A percentile compares a stretch with the other conserved stretches of the same genome.
Conservation (phyloP, 2,113 vertebrate genomes). For the Grus americana region DNA sequence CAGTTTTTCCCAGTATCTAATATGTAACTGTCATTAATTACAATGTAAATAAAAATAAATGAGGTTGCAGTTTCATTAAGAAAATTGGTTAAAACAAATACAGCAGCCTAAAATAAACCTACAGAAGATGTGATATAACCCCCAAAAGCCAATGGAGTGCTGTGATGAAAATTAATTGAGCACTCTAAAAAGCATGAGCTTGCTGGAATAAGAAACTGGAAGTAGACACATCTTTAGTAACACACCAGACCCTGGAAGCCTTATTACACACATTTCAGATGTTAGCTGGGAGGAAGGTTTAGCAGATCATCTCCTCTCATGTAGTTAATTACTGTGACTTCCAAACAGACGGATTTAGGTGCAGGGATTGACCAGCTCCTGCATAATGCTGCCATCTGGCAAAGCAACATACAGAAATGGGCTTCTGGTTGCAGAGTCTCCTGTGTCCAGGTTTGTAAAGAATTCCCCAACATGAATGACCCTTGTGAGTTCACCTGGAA, state of each 20-base stretch:
- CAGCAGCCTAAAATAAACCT: not conserved
- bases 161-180: not conserved
- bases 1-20: not conserved
- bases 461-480: accelerated
- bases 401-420: not conserved
- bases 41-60: not conserved
- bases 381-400: not conserved
- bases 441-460: not conserved
- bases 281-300: not conserved
- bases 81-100: not conserved
- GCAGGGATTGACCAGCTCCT: not conserved
- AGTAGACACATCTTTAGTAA: not conserved
- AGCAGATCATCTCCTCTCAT: not conserved
- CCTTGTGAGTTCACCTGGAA: not conserved
- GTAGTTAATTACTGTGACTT: not conserved
- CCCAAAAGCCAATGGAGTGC: not conserved
- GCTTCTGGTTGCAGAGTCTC: not conserved
- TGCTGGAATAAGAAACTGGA: not conserved
- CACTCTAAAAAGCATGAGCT: not conserved
- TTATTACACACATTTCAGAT: not conserved
- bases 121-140: not conserved
- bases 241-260: not conserved
- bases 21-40: not conserved
- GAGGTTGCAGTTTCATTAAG: not conserved
- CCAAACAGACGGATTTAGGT: not conserved